Conservation (phyloP, 2,888 invertebrate species). For the Dascillus cervinus region DNA sequence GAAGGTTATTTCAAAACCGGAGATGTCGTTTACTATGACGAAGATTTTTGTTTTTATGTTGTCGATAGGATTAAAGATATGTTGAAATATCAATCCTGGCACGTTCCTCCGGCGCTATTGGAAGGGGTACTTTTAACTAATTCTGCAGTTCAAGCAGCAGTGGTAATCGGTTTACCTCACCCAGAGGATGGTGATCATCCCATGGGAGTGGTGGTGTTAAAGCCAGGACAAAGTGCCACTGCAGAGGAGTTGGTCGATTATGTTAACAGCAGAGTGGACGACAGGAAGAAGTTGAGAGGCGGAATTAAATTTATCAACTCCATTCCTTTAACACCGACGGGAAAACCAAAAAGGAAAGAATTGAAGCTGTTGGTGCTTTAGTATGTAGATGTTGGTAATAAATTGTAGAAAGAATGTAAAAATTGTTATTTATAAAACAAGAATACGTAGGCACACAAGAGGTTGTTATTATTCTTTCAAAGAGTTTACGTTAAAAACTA, state of each 20-base stretch:
- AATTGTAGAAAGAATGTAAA: no score
- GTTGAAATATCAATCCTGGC: slow-evolving; percentile 43
- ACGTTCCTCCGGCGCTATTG: slow-evolving; percentile 69
- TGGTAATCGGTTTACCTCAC: slow-evolving; percentile 70
- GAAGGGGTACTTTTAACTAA: slow-evolving; percentile 63
- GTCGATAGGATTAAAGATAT: slow-evolving; percentile 43
- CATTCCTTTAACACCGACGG: slow-evolving; percentile 27
- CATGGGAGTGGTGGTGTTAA: slow-evolving; percentile 50
- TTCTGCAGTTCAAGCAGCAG: slow-evolving; percentile 66
- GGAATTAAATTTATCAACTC: slow-evolving; percentile 27
- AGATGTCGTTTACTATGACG: slow-evolving; percentile 44
- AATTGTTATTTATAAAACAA: no score
- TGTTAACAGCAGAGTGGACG: slow-evolving; percentile 25
- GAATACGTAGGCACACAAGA: no score
- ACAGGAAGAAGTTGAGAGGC: slow-evolving; percentile 28
- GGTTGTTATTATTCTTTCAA: no score
- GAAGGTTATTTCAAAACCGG: slow-evolving; percentile 45
- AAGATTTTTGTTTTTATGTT: slow-evolving; percentile 40
- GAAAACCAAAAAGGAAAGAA: slow-evolving; percentile 25
- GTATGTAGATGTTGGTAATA: no score
- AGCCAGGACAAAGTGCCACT: slow-evolving; percentile 9
- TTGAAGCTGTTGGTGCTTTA: no score
- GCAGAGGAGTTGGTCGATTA: slow-evolving; percentile 24
- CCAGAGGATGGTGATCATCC: slow-evolving; percentile 64
- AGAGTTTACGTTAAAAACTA: no score